Base-by-base conservation (phyloP, 1,140 invertebrate genomes). In the Drosophila sproati region DNA sequence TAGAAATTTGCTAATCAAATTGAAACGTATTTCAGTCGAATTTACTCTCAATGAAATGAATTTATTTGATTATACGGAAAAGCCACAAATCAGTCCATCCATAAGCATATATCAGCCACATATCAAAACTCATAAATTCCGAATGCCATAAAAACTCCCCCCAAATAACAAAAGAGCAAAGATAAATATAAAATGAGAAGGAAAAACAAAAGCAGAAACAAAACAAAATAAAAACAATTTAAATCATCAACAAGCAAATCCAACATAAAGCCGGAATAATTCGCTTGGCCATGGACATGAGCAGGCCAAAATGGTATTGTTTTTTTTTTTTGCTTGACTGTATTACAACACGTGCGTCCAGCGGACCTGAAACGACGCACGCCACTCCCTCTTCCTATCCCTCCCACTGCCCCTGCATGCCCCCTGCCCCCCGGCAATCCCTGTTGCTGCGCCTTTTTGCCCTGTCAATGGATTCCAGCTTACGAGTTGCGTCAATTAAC, bases 401-500 rank as follows among this genome's bases (percentile, higher is more conserved):
- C 20, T 20, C 20, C 20, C 20, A 20, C 20, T 20, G 20, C 0
- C 20, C 20, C 20, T 7, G 31, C 52, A 39, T 10, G 7, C 35
- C n/a, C 4, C n/a, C 7, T 28, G n/a, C 8, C 59, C 8, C 43
- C 31, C 28, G 43, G 32, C 59, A 29, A 12, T 20, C 45, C 45
- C 45, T 10, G 31, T 37, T 7, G 12, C 31, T 39, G 32, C 20
- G 31, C 5, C 43, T 10, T 12, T 32, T 37, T 8, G 8, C 28
- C 35, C 45, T 45, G 52, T 70, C 51, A 55, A 50, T 70, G 63
- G 32, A 39, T 12, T 35, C 32, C 34, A 41, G 60, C 55, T 61
- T 55, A 77, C 68, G 57, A 54, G 54, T 67, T 52, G 61, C 57
- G 52, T 43, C 80, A 83, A 85, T 86, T 85, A 82, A 70, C 73